Evolutionary conservation across 2,113 vertebrate genomes (phyloP), one percentile per base, ranked within the genome.

Genomic region (Catagonus wagneri): DNA sequence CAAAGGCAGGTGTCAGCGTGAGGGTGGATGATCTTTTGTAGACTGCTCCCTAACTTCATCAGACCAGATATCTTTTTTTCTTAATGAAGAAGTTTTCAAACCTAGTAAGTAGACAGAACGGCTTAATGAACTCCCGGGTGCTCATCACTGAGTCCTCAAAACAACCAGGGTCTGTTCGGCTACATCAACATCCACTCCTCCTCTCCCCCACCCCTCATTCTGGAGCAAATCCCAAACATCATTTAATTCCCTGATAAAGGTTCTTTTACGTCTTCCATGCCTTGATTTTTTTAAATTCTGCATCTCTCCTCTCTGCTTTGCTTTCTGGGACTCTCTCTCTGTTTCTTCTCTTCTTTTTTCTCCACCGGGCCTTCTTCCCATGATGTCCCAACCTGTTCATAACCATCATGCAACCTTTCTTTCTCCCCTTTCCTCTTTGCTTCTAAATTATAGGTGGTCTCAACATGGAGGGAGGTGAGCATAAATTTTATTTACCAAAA

Each of bases 351-450:
- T 8, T 15, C 58, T 2, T 9, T 52, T 39, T 3, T 79, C 25
- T 6, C 4, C 17, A 10, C 29, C 6, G 15, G 7, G 0, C 13
- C 11, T 27, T 65, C 23, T 14, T 50, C 39, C 22, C 11, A 0
- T 25, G 6, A 8, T 0, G 4, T 11, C 22, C 15, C 15, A 4
- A 2, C n/a, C 6, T 32, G 0, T 22, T 14, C 36, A 0, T 29
- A 14, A 19, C 56, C 16, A 29, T 2, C 39, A 8, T 9, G 23
- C 29, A 68, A 1, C 15, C 3, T 0, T 25, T 12, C 6, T 5
- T 36, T 60, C 44, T 52, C 20, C 27, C 17, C 3, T 20, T 34
- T 14, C 61, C 13, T 63, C 20, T 65, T 32, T 27, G 44, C 58
- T 36, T 91, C 65, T 25, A n/a, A 25, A 39, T 19, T 27, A 19